Evolutionary conservation across 2,113 vertebrate genomes (phyloP), one percentile per base, ranked within the genome.

Genomic region (Heteronetta atricapilla): DNA sequence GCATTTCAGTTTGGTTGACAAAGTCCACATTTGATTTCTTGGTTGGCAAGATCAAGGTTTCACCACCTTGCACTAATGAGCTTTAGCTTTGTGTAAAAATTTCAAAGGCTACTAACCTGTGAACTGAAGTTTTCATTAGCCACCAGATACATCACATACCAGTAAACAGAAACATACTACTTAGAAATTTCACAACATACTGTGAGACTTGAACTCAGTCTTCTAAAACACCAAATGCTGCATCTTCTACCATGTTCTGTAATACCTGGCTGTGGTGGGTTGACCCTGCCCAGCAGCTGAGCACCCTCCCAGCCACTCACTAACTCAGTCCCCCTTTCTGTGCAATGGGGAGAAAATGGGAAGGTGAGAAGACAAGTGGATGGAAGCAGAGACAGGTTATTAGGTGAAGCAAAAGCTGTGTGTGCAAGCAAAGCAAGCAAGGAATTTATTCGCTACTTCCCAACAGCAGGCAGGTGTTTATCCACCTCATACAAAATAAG

Each of bases 311-410:
- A 40, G 19, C 23, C 15, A 63, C 26, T 15, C 19, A 63, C 31
- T 15, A 15, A 21, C 5, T 40, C 36, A 36, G 8, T 22, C 36
- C 19, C 8, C 11, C 3, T 2, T 60, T 59, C 38, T 0, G 1
- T 22, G 8, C 6, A 18, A 56, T 4, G 13, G 31, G 1, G 10
- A 56, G 63, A 73, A 85, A 72, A 82, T 6, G 68, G 60, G 38
- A 10, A 73, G 6, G 36, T 6, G 11, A 53, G 36, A 78, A 67
- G 16, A 56, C 38, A 33, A 17, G 33, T 0, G 10, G 60, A 40
- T 1, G 34, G 23, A 85, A 23, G 68, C 10, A 67, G 5, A 62
- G 26, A 56, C 8, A 56, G 42, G 52, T 4, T 67, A 33, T 52
- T 0, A 42, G 5, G 42, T 3, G 3, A 82, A 75, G 46, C 9